Evolutionary conservation across 2,113 vertebrate genomes (phyloP).

Genomic region (Chloropsis cyanopogon): DNA sequence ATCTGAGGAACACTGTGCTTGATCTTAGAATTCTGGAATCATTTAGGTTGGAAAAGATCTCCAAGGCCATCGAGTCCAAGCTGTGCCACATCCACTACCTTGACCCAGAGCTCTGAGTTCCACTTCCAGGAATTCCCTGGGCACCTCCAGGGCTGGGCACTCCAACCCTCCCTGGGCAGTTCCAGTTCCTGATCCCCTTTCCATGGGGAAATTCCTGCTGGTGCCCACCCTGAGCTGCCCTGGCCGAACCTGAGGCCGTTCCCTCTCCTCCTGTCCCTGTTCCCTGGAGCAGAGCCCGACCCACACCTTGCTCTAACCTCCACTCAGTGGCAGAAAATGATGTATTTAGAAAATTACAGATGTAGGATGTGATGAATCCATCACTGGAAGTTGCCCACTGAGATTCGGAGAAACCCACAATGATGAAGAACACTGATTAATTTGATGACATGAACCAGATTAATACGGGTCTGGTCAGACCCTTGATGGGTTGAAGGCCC

Average conservation of each 20-base stretch:
- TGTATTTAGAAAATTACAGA: neutral
- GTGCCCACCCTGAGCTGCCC: accelerated
- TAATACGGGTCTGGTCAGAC: neutral
- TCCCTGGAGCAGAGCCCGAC: accelerated
- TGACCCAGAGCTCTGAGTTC: neutral
- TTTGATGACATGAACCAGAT: neutral
- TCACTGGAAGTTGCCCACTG: accelerated
- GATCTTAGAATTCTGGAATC: neutral
- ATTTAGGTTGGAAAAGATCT: neutral
- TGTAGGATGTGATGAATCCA: neutral
- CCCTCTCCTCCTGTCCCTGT: neutral
- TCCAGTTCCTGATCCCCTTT: neutral
- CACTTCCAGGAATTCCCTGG: accelerated
- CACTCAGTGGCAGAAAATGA: accelerated
- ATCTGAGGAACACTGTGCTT: neutral
- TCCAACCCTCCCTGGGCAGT: neutral
- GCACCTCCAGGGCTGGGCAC: neutral
- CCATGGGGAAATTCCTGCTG: neutral
- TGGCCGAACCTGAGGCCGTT: accelerated
- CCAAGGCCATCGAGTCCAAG: accelerated
- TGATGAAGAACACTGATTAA: neutral
- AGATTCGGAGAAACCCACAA: too few species aligned
- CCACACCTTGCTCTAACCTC: too few species aligned
- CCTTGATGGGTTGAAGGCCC: neutral
- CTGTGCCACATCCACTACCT: accelerated